These are phyloP conservation scores for Pangasius krempfi DNA, from an alignment of 2,797 vertebrate genomes.

Conservation along the genomic window DNA sequence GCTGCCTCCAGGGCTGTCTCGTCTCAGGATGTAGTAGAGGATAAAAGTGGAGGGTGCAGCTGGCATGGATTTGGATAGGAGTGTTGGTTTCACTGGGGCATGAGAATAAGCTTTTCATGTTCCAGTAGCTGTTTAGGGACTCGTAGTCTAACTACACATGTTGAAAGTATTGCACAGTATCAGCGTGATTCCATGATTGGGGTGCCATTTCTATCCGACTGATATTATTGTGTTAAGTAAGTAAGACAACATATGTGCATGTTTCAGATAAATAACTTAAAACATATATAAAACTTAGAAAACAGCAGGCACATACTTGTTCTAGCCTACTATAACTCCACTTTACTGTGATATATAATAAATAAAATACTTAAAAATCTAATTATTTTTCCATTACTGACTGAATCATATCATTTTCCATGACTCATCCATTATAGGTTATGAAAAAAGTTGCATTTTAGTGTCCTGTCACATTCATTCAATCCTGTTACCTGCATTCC, in stretches of 20 bases:
- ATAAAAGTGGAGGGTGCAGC: slow-evolving; percentile 47
- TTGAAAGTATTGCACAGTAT: background rate
- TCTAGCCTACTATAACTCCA: background rate
- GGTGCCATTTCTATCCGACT: background rate
- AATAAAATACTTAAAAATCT: background rate
- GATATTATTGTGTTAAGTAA: background rate
- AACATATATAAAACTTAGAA: background rate
- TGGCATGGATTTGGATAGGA: slow-evolving; percentile 37
- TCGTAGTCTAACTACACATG: background rate
- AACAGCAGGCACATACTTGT: background rate
- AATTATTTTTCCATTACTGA: background rate
- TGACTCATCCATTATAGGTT: background rate
- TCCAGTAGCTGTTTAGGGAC: background rate
- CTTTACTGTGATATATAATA: background rate
- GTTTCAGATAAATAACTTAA: background rate
- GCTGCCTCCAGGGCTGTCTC: slow-evolving; percentile 58
- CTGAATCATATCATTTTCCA: background rate
- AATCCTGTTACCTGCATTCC: background rate
- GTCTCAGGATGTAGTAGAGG: slow-evolving; percentile 31
- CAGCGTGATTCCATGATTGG: background rate
- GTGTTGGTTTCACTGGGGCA: background rate
- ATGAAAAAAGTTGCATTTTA: background rate
- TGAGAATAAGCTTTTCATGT: background rate
- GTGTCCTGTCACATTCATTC: background rate
- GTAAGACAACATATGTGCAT: background rate